Evolutionary conservation across 2,797 vertebrate genomes (phyloP).

Genomic region (Tenualosa ilisha): DNA sequence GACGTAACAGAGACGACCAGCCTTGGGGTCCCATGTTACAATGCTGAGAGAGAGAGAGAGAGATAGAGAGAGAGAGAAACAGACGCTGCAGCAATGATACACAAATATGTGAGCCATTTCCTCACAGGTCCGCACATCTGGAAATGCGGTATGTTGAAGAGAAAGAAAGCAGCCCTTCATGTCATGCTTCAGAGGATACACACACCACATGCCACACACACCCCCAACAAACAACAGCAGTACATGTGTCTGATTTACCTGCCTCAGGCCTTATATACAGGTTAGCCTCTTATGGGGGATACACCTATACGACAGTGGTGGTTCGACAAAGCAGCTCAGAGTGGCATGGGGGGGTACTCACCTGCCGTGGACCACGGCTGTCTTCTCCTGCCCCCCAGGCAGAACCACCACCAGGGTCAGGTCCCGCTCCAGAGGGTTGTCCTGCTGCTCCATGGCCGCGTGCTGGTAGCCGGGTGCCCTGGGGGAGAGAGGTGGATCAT

Average conservation of each 20-base stretch:
- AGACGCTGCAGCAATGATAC: background rate
- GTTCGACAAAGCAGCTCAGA: no score
- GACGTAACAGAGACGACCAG: conserved; percentile 48
- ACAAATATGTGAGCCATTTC: conserved; percentile 7
- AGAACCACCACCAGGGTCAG: conserved; percentile 87
- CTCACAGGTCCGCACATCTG: conserved; percentile 7
- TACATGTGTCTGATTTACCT: background rate
- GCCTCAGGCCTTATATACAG: no score
- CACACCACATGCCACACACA: background rate
- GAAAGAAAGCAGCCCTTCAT: background rate
- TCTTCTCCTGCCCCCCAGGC: conserved; percentile 85
- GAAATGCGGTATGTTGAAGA: background rate
- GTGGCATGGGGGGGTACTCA: conserved; percentile 57
- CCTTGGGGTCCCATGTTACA: background rate
- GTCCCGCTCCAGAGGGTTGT: conserved; percentile 84
- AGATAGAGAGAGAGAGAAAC: background rate
- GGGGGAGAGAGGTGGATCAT: conserved; percentile 71
- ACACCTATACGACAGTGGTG: no score
- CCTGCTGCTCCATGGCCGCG: conserved; percentile 87
- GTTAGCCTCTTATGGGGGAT: no score
- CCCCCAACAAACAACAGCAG: background rate
- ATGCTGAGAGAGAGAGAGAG: conserved; percentile 33
- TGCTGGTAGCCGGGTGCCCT: conserved; percentile 67
- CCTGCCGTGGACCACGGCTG: conserved; percentile 86
- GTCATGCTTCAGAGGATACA: conserved; percentile 13